These are phyloP conservation scores for Pyrrhosoma nymphula DNA, from an alignment of 2,888 invertebrate genomes.

Conservation along the genomic window DNA sequence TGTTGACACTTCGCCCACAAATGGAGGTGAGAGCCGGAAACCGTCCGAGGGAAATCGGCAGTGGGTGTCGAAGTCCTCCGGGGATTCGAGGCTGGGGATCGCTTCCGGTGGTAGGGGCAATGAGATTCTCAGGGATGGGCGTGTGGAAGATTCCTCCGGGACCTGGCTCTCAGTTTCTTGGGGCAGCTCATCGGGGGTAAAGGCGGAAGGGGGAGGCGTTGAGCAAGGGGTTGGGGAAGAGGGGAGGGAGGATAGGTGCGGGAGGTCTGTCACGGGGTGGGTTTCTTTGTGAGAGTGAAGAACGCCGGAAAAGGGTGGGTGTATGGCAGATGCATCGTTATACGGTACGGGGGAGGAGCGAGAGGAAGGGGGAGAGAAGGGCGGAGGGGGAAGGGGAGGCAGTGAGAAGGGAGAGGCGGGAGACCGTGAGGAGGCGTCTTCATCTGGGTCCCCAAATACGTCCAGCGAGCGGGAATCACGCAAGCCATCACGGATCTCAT, in stretches of 20 bases:
- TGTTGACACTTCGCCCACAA: conserved; percentile 17
- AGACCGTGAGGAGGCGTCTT: background rate
- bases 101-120: conserved; percentile 28
- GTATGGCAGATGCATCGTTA: background rate
- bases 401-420: background rate
- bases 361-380: background rate
- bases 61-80: background rate
- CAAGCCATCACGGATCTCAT: background rate
- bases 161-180: background rate
- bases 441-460: background rate
- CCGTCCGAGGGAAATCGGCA: background rate
- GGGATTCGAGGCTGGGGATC: background rate
- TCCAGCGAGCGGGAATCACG: background rate
- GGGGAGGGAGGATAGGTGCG: conserved; percentile 45
- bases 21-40: background rate
- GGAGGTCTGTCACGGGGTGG: conserved; percentile 45
- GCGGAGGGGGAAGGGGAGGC: conserved; percentile 37
- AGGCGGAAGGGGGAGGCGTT: conserved; percentile 15
- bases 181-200: background rate
- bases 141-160: background rate
- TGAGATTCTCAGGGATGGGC: background rate
- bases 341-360: background rate
- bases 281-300: background rate
- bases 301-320: background rate
- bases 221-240: conserved; percentile 37